phyloP scores from a whole-genome alignment of 2,113 vertebrate genomes.

The Meleagris gallopavo region DNA sequence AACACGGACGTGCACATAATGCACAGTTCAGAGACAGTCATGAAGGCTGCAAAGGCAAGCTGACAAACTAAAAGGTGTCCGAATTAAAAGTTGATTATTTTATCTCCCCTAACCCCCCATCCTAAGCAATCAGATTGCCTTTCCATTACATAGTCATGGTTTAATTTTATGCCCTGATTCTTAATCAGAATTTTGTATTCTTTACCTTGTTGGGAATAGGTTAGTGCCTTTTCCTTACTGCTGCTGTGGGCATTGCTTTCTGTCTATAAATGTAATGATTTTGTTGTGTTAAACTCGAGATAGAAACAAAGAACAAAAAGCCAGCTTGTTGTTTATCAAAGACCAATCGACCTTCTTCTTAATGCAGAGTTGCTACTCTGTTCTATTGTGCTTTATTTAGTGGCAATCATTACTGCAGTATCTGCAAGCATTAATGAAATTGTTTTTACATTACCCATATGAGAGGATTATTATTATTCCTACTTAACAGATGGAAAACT shows the following conservation, averaged over 20 bases:
- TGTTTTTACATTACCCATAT: slow-evolving; percentile 63
- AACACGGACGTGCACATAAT: neutral
- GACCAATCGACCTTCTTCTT: neutral
- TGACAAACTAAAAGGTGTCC: neutral
- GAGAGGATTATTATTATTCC: slow-evolving; percentile 51
- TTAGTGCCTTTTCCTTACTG: neutral
- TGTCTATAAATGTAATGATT: neutral
- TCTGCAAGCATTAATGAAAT: slow-evolving; percentile 37
- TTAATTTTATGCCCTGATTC: neutral
- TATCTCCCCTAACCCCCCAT: neutral
- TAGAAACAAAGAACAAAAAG: neutral
- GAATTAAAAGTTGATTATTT: neutral
- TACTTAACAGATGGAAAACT: slow-evolving; percentile 54
- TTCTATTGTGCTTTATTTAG: slow-evolving; percentile 17
- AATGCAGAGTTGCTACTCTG: neutral
- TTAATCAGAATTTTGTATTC: neutral
- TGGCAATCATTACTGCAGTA: neutral
- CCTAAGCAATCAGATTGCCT: neutral
- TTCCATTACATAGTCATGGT: neutral
- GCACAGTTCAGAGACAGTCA: neutral
- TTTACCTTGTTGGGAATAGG: neutral
- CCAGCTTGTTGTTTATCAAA: neutral
- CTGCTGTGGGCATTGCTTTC: neutral
- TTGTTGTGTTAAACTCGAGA: neutral
- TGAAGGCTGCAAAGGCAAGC: neutral